These are phyloP conservation scores for Pipa parva DNA, from an alignment of 2,113 vertebrate species.

Conservation along the genomic window DNA sequence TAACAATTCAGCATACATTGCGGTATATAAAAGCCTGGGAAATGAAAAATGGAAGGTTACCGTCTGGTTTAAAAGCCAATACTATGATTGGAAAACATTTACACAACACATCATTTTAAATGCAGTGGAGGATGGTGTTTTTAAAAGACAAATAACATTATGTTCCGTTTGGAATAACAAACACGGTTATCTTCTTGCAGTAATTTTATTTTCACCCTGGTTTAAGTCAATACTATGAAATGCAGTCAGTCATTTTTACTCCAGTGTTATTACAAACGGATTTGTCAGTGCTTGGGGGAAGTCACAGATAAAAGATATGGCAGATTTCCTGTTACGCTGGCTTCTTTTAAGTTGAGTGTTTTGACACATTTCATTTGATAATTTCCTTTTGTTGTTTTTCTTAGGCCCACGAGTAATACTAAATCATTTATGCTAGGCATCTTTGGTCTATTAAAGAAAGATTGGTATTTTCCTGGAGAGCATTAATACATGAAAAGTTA, in stretches of 20 bases:
- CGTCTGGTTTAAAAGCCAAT: not conserved
- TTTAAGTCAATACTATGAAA: not conserved
- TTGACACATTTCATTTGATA: too few relatives aligned
- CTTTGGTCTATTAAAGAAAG: too few relatives aligned
- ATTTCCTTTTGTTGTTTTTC: too few relatives aligned
- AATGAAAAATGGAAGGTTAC: not conserved
- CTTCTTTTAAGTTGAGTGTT: too few relatives aligned
- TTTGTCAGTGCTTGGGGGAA: too few relatives aligned
- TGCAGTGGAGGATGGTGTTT: not conserved
- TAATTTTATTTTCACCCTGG: not conserved
- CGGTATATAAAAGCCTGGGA: slow-evolving; percentile 2
- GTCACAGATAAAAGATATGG: too few relatives aligned
- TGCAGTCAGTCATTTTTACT: not conserved
- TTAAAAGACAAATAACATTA: not conserved
- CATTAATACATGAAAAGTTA: too few relatives aligned
- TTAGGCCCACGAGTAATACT: too few relatives aligned
- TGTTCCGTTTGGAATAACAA: not conserved
- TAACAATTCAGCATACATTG: slow-evolving; percentile 7
- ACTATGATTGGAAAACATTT: not conserved
- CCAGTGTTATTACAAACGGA: not conserved
- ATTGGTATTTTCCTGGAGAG: too few relatives aligned
- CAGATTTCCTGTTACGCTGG: too few relatives aligned
- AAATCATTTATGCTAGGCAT: too few relatives aligned
- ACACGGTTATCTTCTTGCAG: not conserved
- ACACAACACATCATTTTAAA: not conserved